phyloP scores from a whole-genome alignment of 2,888 invertebrate genomes.

The Atethmia centrago region DNA sequence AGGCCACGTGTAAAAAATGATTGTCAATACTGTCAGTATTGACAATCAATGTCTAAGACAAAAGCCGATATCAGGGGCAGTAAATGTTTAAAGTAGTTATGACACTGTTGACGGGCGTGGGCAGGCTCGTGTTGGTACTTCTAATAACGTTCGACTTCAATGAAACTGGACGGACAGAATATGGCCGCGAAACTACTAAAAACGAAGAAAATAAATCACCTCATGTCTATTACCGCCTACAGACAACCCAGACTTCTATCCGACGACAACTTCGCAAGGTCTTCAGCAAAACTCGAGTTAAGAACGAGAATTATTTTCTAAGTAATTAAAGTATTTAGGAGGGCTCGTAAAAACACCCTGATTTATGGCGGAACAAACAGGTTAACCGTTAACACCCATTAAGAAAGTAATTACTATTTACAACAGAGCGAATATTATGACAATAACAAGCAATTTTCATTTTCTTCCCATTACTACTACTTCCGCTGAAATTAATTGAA shows the following conservation, averaged over 20 bases:
- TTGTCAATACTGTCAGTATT: no score
- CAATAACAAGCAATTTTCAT: slow-evolving; percentile 45
- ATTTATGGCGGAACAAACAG: slow-evolving; percentile 45
- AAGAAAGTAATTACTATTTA: slow-evolving; percentile 57
- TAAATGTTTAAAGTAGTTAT: slow-evolving; percentile 26
- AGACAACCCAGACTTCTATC: slow-evolving; percentile 11
- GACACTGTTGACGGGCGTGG: background rate
- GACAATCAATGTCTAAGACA: slow-evolving; percentile 13
- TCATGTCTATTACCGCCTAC: slow-evolving; percentile 18
- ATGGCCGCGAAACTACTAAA: slow-evolving; percentile 9
- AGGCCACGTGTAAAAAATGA: background rate
- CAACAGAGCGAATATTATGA: slow-evolving; percentile 47
- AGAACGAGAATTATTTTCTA: slow-evolving; percentile 18
- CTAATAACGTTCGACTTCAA: slow-evolving; percentile 17
- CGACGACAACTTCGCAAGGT: slow-evolving; percentile 8
- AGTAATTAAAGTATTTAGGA: slow-evolving; percentile 30
- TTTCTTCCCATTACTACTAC: slow-evolving; percentile 47
- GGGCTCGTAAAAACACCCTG: slow-evolving; percentile 38
- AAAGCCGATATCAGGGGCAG: slow-evolving; percentile 9
- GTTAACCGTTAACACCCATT: slow-evolving; percentile 53
- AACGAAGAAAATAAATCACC: slow-evolving; percentile 23
- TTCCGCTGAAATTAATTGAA: slow-evolving; percentile 46
- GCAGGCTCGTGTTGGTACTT: background rate
- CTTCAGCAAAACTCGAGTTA: slow-evolving; percentile 12
- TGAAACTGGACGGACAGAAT: slow-evolving; percentile 7